Conservation (phyloP, 2,888 invertebrate species). For the Mongoloraphidia duomilia region DNA sequence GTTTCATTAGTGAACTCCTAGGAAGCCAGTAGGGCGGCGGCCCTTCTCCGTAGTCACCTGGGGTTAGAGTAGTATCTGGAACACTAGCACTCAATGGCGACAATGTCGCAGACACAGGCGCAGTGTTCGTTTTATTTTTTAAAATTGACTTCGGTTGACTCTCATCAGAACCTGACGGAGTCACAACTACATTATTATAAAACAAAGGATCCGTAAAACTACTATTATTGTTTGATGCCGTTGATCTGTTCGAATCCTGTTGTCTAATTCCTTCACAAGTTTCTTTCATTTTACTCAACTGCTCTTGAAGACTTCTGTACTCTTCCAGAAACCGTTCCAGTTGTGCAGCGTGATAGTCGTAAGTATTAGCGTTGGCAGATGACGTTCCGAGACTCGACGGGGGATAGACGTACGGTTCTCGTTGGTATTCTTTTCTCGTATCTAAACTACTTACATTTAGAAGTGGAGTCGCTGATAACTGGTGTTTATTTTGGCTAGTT, state of each 20-base stretch:
- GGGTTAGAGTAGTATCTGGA: not conserved
- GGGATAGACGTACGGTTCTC: constrained; percentile 9
- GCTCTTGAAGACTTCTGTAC: constrained; percentile 60
- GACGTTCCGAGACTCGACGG: constrained; percentile 26
- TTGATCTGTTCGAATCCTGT: constrained; percentile 20
- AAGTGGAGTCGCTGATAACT: constrained; percentile 38
- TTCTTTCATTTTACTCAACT: constrained; percentile 67
- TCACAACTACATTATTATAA: constrained; percentile 25
- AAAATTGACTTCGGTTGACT: constrained; percentile 38
- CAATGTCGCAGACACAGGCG: constrained; percentile 10
- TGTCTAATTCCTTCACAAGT: constrained; percentile 53
- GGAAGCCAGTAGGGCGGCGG: constrained; percentile 32
- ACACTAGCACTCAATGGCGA: not conserved
- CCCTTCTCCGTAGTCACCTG: constrained; percentile 15
- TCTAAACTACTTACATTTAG: constrained; percentile 42
- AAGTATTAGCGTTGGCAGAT: constrained; percentile 40
- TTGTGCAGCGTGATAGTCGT: constrained; percentile 67
- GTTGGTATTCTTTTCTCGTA: constrained; percentile 23
- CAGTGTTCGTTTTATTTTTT: constrained; percentile 38
- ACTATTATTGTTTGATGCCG: not conserved
- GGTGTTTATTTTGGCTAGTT: constrained; percentile 19
- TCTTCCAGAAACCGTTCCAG: constrained; percentile 67
- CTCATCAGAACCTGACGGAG: constrained; percentile 27
- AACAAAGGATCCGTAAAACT: constrained; percentile 31
- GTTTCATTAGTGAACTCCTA: constrained; percentile 30